Percentiles rank a stretch among this genome's conserved stretches.
Evolutionary conservation across 1,140 invertebrate genomes (phyloP).

Genomic region (Tetragnatha versicolor): DNA sequence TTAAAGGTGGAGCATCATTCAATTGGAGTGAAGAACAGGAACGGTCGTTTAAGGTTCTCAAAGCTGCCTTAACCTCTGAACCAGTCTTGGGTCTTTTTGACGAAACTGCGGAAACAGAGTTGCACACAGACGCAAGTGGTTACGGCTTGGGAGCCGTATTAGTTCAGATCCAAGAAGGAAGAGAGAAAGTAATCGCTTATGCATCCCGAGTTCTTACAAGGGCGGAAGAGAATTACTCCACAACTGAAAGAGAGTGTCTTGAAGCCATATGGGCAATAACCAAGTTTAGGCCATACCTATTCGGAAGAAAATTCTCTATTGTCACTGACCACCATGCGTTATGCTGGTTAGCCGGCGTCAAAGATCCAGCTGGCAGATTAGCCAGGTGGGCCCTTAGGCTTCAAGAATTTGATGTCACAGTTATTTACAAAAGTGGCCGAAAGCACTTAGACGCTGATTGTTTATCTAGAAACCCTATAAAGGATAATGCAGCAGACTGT

Average conservation of each 20-base stretch:
- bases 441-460: conserved; percentile 43
- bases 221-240: conserved; percentile 60
- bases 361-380: conserved; percentile 62
- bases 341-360: conserved; percentile 62
- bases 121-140: conserved; percentile 65
- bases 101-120: conserved; percentile 53
- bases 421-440: conserved; percentile 50
- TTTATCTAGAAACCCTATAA: conserved; percentile 5
- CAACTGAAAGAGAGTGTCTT: conserved; percentile 60
- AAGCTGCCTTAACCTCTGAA: background rate
- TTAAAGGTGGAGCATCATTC: background rate
- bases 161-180: conserved; percentile 61
- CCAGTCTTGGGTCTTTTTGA: background rate
- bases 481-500: background rate
- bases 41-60: conserved; percentile 10
- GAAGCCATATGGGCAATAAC: background rate
- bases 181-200: conserved; percentile 58
- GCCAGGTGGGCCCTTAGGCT: conserved; percentile 57
- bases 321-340: conserved; percentile 5
- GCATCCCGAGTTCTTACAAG: conserved; percentile 5
- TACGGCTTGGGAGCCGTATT: conserved; percentile 64
- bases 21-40: background rate
- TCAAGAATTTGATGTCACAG: conserved; percentile 49
- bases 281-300: background rate
- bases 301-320: background rate